Percentiles rank a stretch among this genome's conserved stretches.
phyloP scores from a whole-genome alignment of 92 coral and sea anemone genomes.

The Scolanthus callimorphus region DNA sequence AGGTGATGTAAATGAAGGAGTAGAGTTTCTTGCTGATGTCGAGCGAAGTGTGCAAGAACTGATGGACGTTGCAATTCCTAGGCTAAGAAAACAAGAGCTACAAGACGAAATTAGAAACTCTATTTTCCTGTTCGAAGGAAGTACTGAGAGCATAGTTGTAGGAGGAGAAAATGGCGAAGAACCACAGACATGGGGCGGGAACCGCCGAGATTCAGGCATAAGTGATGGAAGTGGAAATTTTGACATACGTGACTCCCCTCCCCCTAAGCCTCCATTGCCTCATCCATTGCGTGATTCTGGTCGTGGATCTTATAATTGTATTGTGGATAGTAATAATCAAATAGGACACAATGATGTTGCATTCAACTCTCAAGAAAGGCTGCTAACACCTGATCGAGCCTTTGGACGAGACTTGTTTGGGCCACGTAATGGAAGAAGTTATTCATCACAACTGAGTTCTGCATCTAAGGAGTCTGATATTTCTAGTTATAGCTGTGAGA shows the following conservation, averaged over 20 bases:
- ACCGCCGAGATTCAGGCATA: slow-evolving; percentile 93
- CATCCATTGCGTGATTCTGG: slow-evolving; percentile 66
- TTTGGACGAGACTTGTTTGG: neutral
- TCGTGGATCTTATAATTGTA: slow-evolving; percentile 73
- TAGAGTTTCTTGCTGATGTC: slow-evolving; percentile 54
- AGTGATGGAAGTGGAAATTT: slow-evolving; percentile 83
- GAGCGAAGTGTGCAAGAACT: slow-evolving; percentile 80
- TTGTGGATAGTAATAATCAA: slow-evolving; percentile 46
- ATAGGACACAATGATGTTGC: neutral
- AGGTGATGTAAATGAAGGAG: slow-evolving; percentile 80
- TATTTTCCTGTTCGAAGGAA: slow-evolving; percentile 88
- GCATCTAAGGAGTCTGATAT: slow-evolving; percentile 62
- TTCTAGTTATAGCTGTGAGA: slow-evolving; percentile 54
- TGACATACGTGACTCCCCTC: slow-evolving; percentile 71
- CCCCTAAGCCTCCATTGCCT: slow-evolving; percentile 58
- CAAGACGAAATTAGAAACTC: slow-evolving; percentile 93
- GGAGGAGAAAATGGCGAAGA: slow-evolving; percentile 54
- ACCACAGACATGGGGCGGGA: slow-evolving; percentile 16
- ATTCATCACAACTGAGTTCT: slow-evolving; percentile 12
- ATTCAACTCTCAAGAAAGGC: slow-evolving; percentile 16
- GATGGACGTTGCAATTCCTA: slow-evolving; percentile 73
- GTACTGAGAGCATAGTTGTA: slow-evolving; percentile 60
- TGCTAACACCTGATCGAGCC: slow-evolving; percentile 5
- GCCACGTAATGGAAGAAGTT: slow-evolving; percentile 5
- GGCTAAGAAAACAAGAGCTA: slow-evolving; percentile 78